Base-by-base conservation (phyloP, 2,113 vertebrate species). In the Lanius ludovicianus region DNA sequence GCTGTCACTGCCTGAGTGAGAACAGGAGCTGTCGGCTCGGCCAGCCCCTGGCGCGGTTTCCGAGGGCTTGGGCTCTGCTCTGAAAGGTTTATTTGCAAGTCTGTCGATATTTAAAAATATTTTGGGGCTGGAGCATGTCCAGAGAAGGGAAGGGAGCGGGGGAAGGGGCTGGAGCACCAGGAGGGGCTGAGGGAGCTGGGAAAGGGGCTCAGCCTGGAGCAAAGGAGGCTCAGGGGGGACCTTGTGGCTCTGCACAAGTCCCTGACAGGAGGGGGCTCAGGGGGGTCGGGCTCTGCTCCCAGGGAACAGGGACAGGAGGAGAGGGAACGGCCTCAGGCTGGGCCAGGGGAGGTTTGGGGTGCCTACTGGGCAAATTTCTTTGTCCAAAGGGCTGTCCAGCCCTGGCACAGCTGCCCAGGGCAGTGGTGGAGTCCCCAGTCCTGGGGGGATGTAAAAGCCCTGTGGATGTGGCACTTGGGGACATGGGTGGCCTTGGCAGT, bases 331-430 rank as follows among this genome's bases (percentile, higher is more conserved):
- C 18, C 59, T 28, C 59, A 65, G 15, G 4, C 14, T 60, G 30
- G 7, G 2, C 39, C 46, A 39, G 46, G 21, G 18, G 21, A 50
- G 62, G 11, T 0, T 25, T 0, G 67, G 11, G 3, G 1, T 50
- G 37, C 44, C 9, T 22, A 15, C 3, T 27, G 4, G 25, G 44
- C 9, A 33, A 76, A 52, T 68, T 59, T 21, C 42, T n/a, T 20
- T 11, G 9, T 7, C 10, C 6, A 16, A 49, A 41, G 35, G 12
- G 1, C 0, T 57, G 35, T 16, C n/a, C 23, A 49, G 59, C 28
- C 41, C 41, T 41, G 35, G 60, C 60, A 75, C 24, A 56, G 25
- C 21, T 73, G 47, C 1, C 24, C 47, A 59, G 33, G 33, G 64
- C 30, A 67, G 18, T 3, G 25, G 13, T 11, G 24, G 24, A 50